Base-by-base conservation (phyloP, 2,797 vertebrate genomes). In the Gallinago solitaria region DNA sequence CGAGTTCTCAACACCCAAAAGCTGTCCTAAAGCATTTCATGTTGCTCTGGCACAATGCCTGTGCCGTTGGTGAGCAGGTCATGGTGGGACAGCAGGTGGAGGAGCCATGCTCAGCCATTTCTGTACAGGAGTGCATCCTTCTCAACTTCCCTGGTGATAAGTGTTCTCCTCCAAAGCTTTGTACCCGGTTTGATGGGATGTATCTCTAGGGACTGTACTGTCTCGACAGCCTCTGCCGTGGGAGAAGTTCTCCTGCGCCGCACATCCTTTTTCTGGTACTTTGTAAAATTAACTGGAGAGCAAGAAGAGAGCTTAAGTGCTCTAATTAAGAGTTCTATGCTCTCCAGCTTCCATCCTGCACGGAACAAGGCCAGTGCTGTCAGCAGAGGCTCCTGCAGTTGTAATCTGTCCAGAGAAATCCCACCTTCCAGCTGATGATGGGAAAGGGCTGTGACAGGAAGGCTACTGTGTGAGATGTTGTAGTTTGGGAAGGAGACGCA, bases 401-500 rank as follows among this genome's bases (percentile, higher is more conserved):
- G 17, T 20, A 11, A 17, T 17, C 51, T 32, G 16, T 12, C 21
- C 35, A 35, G 35, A 39, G 59, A 16, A 51, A 30, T 53, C 47
- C 53, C 48, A 8, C 28, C 24, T 47, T 33, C 16, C 35, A 43
- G 64, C 43, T 81, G 59, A 1, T 41, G 74, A 15, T 41, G 60
- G 21, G 67, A 25, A 21, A 21, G 16, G 13, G 0, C 9, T 16
- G 3, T 1, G 37, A 3, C 3, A 39, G 84, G 48, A 70, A 48
- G 0, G 2, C 33, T 63, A 12, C 67, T 2, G 0, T 0, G 7
- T 6, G 56, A 9, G 7, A 1, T 0, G 1, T 5, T n/a, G n/a
- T 16, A 33, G n/a, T 8, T 32, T 16, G 28, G 33, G 13, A 3
- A 59, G 69, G 57, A 47, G 61, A 4, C 28, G 50, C 56, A 32